phyloP scores from a whole-genome alignment of 2,888 invertebrate species.

The Pachliopta kotzebuea region DNA sequence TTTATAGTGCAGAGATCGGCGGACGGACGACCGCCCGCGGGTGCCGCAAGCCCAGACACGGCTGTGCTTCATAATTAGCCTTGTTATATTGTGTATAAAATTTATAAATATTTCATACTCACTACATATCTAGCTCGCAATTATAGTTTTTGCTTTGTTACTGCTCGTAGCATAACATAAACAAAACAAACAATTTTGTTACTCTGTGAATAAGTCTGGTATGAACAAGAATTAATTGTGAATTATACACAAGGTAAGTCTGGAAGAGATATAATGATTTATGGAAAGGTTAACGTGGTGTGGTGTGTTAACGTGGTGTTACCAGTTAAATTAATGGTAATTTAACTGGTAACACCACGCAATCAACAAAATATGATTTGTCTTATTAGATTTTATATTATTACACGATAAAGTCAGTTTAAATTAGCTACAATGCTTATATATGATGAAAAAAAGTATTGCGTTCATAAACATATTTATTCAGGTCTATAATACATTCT shows the following conservation, averaged over 20 bases:
- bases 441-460: too few species aligned
- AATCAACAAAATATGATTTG: too few species aligned
- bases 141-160: slow-evolving; percentile 72
- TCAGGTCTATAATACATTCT: too few species aligned
- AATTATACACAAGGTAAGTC: not conserved
- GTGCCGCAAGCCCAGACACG: slow-evolving; percentile 63
- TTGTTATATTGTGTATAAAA: slow-evolving; percentile 63
- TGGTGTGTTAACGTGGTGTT: too few species aligned
- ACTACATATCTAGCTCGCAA: slow-evolving; percentile 64
- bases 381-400: too few species aligned
- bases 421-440: too few species aligned
- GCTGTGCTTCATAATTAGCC: slow-evolving; percentile 71
- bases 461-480: too few species aligned
- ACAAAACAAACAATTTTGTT: not conserved
- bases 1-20: slow-evolving; percentile 48
- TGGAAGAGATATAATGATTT: too few species aligned
- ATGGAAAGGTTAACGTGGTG: too few species aligned
- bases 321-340: too few species aligned
- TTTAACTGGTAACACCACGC: too few species aligned
- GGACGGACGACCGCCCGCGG: slow-evolving; percentile 56
- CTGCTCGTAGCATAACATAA: not conserved
- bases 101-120: slow-evolving; percentile 77
- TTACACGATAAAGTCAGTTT: too few species aligned
- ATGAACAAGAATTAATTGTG: not conserved
- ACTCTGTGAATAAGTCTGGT: not conserved